Base-by-base conservation (phyloP, 2,113 vertebrate species). In the Sebastes fasciatus region DNA sequence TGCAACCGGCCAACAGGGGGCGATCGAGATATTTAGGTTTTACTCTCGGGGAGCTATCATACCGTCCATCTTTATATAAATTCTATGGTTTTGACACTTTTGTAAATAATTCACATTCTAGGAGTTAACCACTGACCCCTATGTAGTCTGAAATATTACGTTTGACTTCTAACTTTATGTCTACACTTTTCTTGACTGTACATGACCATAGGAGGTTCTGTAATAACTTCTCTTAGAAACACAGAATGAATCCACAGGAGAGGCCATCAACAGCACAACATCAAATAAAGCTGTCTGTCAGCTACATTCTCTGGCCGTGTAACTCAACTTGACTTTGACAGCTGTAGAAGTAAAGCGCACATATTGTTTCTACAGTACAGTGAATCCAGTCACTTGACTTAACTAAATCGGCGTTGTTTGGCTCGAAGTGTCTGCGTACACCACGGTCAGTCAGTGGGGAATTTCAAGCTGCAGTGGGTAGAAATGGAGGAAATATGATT, bases 261-360 rank as follows among this genome's bases (percentile, higher is more conserved):
- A 51, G 13, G 13, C 52, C 0, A 54, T 71, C 21, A 72, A n/a
- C 74, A 21, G 74, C 66, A 67, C 51, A 14, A 52, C 80, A 80
- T 77, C 67, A 77, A 83, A 83, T 81, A 52, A 67, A 77, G 16
- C 40, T 72, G 48, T 82, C 79, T 64, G 65, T 87, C 77, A 73
- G 65, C 11, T 58, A 40, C 21, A 48, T 60, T 80, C 68, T 17
- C 58, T 14, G 65, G 57, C 46, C 34, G 54, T 67, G 62, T 82
- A 72, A 55, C 69, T 67, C 67, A 60, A 82, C 70, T 55, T 45
- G 43, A 85, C 55, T 75, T 1, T 75, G 82, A 87, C 85, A 88
- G 60, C 65, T 74, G 80, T 60, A 64, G 49, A 73, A 66, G 60
- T 79, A 23, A 61, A 86, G 58, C 40, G 76, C 45, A n/a, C 49